Base-by-base conservation (phyloP, 2,797 vertebrate species). In the Myoxocephalus aenaeus region DNA sequence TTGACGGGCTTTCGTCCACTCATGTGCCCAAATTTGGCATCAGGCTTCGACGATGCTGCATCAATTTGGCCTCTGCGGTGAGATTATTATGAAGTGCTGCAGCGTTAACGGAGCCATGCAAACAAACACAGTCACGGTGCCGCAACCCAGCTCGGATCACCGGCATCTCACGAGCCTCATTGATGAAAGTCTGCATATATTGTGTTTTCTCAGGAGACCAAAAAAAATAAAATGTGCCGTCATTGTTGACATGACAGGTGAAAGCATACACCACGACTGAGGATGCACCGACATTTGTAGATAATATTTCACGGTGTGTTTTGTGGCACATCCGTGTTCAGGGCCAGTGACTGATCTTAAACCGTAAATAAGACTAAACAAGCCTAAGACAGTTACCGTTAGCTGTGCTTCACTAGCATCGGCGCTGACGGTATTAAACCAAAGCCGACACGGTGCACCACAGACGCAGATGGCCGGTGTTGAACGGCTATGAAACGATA, bases 41-140 rank as follows among this genome's bases (percentile, higher is more conserved):
- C 44, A 56, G 65, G 63, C 54, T 36, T 46, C 22, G 65, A 44
- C 36, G 40, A 12, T 80, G 81, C 81, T 77, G 91, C 90, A 89
- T 90, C 81, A 27, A 62, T 73, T 34, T 83, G 88, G 83, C 87
- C 89, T 89, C 87, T 91, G 91, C 92, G 75, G 90, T 90, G 59
- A 82, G 76, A 80, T 42, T 3, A 80, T 42, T 3, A 10, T 29
- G 79, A 22, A 14, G 13, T 65, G 80, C 81, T 79, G 86, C 82
- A 64, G 38, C 54, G 56, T 66, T 29, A 65, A 65, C 36, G 1
- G 67, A 75, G 69, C 65, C 71, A 17, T 54, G 72, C 80, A 73
- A 73, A 90, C 77, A 50, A 22, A 72, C 50, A 68, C 67, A 63
- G 69, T 13, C 61, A 46, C 64, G 25, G 11, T 74, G 81, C 83